These are phyloP conservation scores for Cephus pygmeus DNA, from an alignment of 2,888 invertebrate species.

Conservation along the genomic window DNA sequence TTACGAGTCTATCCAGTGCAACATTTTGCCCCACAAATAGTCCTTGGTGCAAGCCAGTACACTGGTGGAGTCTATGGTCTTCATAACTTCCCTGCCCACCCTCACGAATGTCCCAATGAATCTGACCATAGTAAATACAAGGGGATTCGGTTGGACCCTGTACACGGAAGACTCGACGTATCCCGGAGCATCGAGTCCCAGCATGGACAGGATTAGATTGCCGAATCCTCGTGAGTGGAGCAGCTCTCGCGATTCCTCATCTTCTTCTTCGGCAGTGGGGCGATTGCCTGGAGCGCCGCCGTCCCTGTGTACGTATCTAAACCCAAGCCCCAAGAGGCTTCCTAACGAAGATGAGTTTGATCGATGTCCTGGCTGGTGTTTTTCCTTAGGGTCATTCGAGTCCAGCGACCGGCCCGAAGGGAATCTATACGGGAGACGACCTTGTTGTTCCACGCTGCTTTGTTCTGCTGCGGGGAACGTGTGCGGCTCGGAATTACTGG, in stretches of 20 bases:
- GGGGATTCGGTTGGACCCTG: background rate
- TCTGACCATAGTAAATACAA: slow-evolving; percentile 25
- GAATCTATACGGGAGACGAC: background rate
- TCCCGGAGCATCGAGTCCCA: slow-evolving; percentile 2
- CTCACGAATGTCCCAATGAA: slow-evolving; percentile 27
- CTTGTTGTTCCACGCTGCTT: background rate
- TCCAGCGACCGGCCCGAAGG: background rate
- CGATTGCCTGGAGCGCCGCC: background rate
- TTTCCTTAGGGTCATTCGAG: background rate
- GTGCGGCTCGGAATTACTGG: background rate
- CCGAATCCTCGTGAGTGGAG: background rate
- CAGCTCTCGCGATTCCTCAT: background rate
- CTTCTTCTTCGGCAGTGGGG: background rate
- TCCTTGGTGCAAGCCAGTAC: slow-evolving; percentile 35
- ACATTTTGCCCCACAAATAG: slow-evolving; percentile 31
- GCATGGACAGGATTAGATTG: background rate
- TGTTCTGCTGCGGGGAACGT: background rate
- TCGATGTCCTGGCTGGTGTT: background rate
- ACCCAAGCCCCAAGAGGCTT: background rate
- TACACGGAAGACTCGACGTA: slow-evolving; percentile 1
- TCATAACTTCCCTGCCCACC: slow-evolving; percentile 23
- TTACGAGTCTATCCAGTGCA: slow-evolving; percentile 35
- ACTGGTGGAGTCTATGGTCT: slow-evolving; percentile 33
- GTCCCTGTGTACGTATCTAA: background rate
- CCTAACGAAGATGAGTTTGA: background rate